These are phyloP conservation scores for Ochotona curzoniae DNA, from an alignment of 2,113 vertebrate genomes.

Conservation along the genomic window DNA sequence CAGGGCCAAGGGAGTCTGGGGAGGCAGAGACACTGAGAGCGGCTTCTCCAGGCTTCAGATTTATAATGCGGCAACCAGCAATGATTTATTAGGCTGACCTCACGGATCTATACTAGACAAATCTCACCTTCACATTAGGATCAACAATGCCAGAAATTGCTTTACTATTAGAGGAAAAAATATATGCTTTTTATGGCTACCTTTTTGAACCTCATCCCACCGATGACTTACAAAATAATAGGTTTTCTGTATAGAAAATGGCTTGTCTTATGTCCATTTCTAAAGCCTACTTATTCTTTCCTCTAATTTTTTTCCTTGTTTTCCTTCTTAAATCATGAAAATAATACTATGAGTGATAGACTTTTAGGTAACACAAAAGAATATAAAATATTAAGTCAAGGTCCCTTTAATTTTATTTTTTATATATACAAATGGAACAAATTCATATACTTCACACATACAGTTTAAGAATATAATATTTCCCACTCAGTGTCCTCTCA, in stretches of 20 bases:
- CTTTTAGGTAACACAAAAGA: conserved; percentile 17
- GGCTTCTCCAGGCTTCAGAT: conserved; percentile 36
- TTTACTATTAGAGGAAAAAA: conserved; percentile 50
- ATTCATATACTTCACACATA: too few relatives aligned
- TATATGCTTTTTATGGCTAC: conserved; percentile 33
- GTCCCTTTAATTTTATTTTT: background rate
- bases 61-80: conserved; percentile 31
- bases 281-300: conserved; percentile 14
- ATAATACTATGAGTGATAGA: background rate
- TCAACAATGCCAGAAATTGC: conserved; percentile 51
- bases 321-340: conserved; percentile 55
- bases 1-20: background rate
- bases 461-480: too few relatives aligned
- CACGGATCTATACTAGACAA: conserved; percentile 68
- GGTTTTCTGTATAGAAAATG: conserved; percentile 18
- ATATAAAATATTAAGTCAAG: conserved; percentile 17
- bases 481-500: too few relatives aligned
- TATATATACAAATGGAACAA: too few relatives aligned
- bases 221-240: conserved; percentile 5
- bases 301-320: conserved; percentile 20
- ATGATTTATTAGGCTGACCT: conserved; percentile 64
- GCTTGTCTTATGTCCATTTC: conserved; percentile 29
- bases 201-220: conserved; percentile 14
- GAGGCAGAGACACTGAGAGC: conserved; percentile 14
- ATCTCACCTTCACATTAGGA: conserved; percentile 65